A percentile compares a stretch with the other conserved stretches of the same genome.
Conservation (phyloP, 2,113 vertebrate genomes). For the Lonchura striata region DNA sequence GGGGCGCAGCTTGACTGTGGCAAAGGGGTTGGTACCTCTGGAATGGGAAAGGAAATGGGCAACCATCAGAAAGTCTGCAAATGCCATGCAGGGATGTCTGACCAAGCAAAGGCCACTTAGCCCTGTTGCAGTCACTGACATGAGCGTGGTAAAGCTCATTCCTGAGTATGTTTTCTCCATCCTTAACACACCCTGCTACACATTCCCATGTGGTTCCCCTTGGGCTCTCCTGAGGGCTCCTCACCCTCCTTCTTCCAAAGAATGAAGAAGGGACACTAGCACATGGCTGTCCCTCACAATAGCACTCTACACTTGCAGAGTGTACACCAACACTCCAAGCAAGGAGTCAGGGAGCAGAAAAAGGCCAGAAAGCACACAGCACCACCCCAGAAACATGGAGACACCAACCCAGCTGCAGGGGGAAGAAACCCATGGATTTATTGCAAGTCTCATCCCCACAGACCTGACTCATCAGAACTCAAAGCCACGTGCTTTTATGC, state of each 20-base stretch:
- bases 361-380: neutral
- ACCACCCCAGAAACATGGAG: neutral
- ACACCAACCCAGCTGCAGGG: neutral
- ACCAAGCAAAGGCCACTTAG: neutral
- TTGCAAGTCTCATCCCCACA: neutral
- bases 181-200: neutral
- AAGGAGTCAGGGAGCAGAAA: neutral
- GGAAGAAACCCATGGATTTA: neutral
- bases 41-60: neutral
- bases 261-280: neutral
- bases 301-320: neutral
- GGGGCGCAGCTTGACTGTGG: slow-evolving; percentile 85
- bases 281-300: neutral
- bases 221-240: neutral
- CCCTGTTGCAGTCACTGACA: neutral
- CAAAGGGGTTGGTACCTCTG: slow-evolving; percentile 88
- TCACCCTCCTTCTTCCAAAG: neutral
- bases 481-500: fast-evolving
- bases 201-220: neutral
- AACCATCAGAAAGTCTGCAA: neutral
- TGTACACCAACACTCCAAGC: neutral
- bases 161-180: neutral
- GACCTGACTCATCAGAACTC: neutral
- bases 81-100: neutral
- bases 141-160: neutral